phyloP scores from a whole-genome alignment of 1,140 invertebrate genomes.

The Drosophila mayri region DNA sequence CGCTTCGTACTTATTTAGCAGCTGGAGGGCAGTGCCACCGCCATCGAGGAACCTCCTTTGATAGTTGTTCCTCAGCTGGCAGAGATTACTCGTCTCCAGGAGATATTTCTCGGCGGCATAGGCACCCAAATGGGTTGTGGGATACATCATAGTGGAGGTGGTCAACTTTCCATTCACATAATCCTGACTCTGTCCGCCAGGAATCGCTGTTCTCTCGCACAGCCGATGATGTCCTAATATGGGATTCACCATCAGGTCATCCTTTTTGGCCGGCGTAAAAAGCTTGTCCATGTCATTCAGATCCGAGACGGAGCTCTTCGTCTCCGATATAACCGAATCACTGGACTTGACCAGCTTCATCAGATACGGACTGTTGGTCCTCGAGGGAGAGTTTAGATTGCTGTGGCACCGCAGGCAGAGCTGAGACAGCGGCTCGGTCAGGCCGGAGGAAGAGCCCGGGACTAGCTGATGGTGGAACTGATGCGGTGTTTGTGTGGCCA shows the following conservation, averaged over 20 bases:
- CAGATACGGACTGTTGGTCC: conserved; percentile 83
- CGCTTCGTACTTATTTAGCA: conserved; percentile 52
- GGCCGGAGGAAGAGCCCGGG: conserved; percentile 1
- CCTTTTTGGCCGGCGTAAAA: conserved; percentile 82
- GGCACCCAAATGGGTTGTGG: conserved; percentile 68
- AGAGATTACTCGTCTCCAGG: conserved; percentile 70
- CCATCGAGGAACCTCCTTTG: conserved; percentile 75
- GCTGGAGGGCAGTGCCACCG: conserved; percentile 74
- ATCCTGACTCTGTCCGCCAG: conserved; percentile 4
- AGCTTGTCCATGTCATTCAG: conserved; percentile 82
- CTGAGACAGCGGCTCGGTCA: conserved; percentile 85
- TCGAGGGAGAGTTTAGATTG: conserved; percentile 83
- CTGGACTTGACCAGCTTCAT: conserved; percentile 84
- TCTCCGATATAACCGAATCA: conserved; percentile 84
- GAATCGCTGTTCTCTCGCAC: conserved; percentile 85
- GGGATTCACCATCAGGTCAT: conserved; percentile 86
- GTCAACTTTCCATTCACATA: conserved; percentile 54
- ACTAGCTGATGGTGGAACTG: conserved; percentile 13
- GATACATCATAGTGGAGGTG: conserved; percentile 73
- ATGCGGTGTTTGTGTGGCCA: conserved; percentile 87
- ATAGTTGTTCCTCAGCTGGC: conserved; percentile 61
- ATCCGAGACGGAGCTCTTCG: conserved; percentile 84
- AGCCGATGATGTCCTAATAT: conserved; percentile 87
- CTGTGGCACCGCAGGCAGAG: conserved; percentile 87
- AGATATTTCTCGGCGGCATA: conserved; percentile 77